phyloP scores from a whole-genome alignment of 92 coral and sea anemone species.

The Montipora capitata region DNA sequence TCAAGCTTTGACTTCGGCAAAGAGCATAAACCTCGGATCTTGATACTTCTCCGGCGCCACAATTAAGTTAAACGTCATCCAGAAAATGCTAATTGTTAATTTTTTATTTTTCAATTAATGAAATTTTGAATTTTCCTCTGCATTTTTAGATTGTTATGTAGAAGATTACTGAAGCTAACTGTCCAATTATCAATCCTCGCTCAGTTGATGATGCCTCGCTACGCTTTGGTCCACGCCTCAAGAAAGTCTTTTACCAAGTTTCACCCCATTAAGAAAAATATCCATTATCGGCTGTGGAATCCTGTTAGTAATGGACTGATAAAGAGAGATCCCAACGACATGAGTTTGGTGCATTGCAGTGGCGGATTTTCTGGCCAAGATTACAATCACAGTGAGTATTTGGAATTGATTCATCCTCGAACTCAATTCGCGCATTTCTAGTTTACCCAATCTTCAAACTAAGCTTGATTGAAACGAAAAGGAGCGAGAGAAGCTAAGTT shows the following conservation, averaged over 20 bases:
- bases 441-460: not conserved
- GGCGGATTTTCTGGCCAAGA: not conserved
- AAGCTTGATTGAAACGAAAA: too few relatives aligned
- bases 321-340: not conserved
- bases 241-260: not conserved
- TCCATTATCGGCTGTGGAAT: constrained; percentile 4
- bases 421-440: too few relatives aligned
- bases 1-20: too few relatives aligned
- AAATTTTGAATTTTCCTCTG: not conserved
- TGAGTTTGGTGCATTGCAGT: not conserved
- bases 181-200: not conserved
- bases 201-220: not conserved
- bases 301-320: not conserved
- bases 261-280: constrained; percentile 2
- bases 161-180: not conserved
- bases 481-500: too few relatives aligned
- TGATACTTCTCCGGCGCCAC: too few relatives aligned
- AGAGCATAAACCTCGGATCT: too few relatives aligned
- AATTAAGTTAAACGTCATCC: too few relatives aligned
- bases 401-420: not conserved
- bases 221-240: not conserved
- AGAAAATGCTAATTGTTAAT: too few relatives aligned
- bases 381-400: not conserved
- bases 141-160: not conserved
- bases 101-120: too few relatives aligned